A percentile compares a stretch with the other conserved stretches of the same genome.
Conservation (phyloP, 2,888 invertebrate species). For the Drosophila setosimentum region DNA sequence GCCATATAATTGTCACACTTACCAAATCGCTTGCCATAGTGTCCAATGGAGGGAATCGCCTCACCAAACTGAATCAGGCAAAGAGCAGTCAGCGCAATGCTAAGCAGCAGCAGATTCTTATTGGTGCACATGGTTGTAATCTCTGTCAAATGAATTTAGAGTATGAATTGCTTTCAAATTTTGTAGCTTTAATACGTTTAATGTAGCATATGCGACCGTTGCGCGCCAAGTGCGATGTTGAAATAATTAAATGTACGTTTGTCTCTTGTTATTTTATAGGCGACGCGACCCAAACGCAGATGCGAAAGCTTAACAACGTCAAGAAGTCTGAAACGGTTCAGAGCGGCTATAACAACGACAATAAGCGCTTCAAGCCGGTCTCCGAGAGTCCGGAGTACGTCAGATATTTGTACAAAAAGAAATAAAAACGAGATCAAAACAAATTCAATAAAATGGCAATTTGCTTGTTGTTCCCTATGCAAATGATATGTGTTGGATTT, state of each 20-base stretch:
- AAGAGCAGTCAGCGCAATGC: conserved; percentile 61
- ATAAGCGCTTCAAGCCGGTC: conserved; percentile 57
- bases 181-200: neutral
- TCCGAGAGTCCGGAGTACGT: conserved; percentile 45
- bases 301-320: conserved; percentile 67
- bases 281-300: conserved; percentile 72
- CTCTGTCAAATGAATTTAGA: conserved; percentile 21
- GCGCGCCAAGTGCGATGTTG: conserved; percentile 55
- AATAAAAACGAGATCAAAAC: conserved; percentile 36
- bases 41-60: conserved; percentile 82
- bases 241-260: conserved; percentile 72
- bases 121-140: conserved; percentile 54
- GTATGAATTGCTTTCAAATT: neutral
- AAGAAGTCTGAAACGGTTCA: conserved; percentile 60
- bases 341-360: conserved; percentile 29
- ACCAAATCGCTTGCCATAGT: conserved; percentile 84
- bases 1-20: conserved; percentile 28
- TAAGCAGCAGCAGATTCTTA: conserved; percentile 61
- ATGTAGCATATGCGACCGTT: conserved; percentile 53
- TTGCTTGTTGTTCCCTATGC: conserved; percentile 51
- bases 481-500: conserved; percentile 26
- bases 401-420: conserved; percentile 20
- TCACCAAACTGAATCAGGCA: conserved; percentile 62
- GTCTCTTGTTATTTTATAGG: conserved; percentile 76
- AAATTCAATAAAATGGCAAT: conserved; percentile 54